These are phyloP conservation scores for Neosalanx taihuensis DNA, from an alignment of 2,797 vertebrate genomes.

Conservation along the genomic window DNA sequence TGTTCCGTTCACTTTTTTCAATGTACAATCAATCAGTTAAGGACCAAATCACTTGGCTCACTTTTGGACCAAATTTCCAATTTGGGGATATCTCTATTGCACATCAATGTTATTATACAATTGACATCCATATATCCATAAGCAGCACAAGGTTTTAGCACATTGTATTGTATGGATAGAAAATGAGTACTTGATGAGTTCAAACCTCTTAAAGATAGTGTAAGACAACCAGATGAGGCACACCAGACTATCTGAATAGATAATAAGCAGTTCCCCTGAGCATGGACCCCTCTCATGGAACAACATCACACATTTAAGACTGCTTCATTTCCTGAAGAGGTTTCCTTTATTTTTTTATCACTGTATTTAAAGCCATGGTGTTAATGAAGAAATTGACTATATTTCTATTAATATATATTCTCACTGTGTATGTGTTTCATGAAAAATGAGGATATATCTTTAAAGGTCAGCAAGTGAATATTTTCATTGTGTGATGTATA, in stretches of 20 bases:
- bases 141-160: neutral
- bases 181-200: neutral
- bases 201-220: constrained; percentile 5
- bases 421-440: constrained; percentile 78
- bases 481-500: constrained; percentile 79
- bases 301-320: constrained; percentile 28
- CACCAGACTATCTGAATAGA: neutral
- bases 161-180: neutral
- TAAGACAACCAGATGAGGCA: constrained; percentile 6
- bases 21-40: constrained; percentile 1
- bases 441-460: constrained; percentile 66
- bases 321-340: constrained; percentile 29
- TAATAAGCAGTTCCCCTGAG: too few species aligned
- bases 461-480: constrained; percentile 71
- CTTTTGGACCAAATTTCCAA: constrained; percentile 14
- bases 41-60: constrained; percentile 27
- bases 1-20: neutral
- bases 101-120: too few species aligned
- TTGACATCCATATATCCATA: neutral
- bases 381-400: constrained; percentile 60
- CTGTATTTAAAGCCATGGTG: constrained; percentile 52
- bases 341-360: constrained; percentile 57
- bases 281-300: constrained; percentile 18
- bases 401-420: constrained; percentile 82
- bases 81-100: neutral